A percentile compares a stretch with the other conserved stretches of the same genome.
phyloP scores from a whole-genome alignment of 2,888 invertebrate species.

The Quadriops clusia region DNA sequence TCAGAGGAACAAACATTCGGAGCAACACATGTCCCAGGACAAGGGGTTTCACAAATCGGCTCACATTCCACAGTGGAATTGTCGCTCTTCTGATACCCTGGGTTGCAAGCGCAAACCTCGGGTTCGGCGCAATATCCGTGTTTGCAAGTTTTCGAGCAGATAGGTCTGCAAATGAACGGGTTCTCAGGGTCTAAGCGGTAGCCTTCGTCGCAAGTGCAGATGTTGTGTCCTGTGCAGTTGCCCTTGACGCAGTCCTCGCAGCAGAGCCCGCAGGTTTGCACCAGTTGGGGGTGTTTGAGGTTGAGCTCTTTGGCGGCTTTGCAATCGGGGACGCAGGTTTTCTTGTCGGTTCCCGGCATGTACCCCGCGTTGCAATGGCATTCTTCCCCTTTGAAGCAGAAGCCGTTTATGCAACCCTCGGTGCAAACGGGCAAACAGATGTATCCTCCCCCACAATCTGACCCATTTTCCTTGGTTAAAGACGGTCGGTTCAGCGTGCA shows the following conservation, averaged over 20 bases:
- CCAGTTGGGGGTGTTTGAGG: neutral
- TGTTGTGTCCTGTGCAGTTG: slow-evolving; percentile 8
- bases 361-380: slow-evolving; percentile 22
- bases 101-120: slow-evolving; percentile 15
- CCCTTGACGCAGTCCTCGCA: slow-evolving; percentile 30
- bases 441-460: no score
- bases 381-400: slow-evolving; percentile 24
- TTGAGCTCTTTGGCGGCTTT: slow-evolving; percentile 24
- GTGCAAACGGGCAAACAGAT: slow-evolving; percentile 15
- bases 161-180: slow-evolving; percentile 19
- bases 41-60: no score
- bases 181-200: slow-evolving; percentile 16
- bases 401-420: slow-evolving; percentile 15
- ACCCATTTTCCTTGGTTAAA: no score
- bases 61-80: no score
- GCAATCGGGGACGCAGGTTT: slow-evolving; percentile 22
- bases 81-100: no score
- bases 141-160: slow-evolving; percentile 16
- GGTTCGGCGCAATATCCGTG: slow-evolving; percentile 19
- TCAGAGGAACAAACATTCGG: no score
- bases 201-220: slow-evolving; percentile 13
- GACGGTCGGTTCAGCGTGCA: no score
- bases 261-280: slow-evolving; percentile 20
- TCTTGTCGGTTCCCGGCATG: slow-evolving; percentile 11
- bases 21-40: no score